These are phyloP conservation scores for Hypercompe scribonia DNA, from an alignment of 2,888 invertebrate species.

Conservation along the genomic window DNA sequence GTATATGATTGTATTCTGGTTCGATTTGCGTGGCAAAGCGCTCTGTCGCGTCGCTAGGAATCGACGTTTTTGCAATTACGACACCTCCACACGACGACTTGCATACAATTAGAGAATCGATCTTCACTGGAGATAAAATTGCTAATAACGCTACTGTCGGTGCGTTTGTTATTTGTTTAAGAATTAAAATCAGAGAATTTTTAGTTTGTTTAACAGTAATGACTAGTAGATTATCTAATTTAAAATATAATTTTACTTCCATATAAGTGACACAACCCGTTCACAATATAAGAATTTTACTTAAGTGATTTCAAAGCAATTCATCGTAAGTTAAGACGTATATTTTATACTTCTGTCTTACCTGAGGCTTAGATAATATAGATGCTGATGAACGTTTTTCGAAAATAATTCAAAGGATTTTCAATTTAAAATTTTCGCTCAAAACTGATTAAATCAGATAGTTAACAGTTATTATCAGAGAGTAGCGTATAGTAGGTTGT, in stretches of 20 bases:
- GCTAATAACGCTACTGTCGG: neutral
- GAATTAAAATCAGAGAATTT: neutral
- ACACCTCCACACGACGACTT: neutral
- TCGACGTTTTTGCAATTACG: conserved; percentile 20
- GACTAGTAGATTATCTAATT: neutral
- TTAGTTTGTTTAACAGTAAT: no score
- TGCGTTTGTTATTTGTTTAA: neutral
- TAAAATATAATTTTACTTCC: no score
- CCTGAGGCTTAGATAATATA: neutral
- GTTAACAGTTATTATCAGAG: no score
- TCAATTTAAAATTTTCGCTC: no score
- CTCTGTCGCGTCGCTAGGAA: conserved; percentile 1
- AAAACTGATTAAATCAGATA: no score
- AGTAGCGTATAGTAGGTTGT: no score
- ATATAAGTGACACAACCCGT: neutral
- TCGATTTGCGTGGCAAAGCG: conserved; percentile 21
- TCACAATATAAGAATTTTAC: neutral
- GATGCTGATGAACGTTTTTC: neutral
- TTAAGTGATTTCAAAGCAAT: neutral
- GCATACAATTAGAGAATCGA: conserved; percentile 5
- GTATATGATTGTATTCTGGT: conserved; percentile 5
- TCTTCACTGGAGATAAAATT: neutral
- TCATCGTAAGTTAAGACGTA: neutral
- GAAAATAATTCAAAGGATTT: no score
- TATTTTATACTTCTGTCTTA: neutral